Conservation (phyloP, 2,113 vertebrate genomes). For the Thalassarche chlororhynchos region DNA sequence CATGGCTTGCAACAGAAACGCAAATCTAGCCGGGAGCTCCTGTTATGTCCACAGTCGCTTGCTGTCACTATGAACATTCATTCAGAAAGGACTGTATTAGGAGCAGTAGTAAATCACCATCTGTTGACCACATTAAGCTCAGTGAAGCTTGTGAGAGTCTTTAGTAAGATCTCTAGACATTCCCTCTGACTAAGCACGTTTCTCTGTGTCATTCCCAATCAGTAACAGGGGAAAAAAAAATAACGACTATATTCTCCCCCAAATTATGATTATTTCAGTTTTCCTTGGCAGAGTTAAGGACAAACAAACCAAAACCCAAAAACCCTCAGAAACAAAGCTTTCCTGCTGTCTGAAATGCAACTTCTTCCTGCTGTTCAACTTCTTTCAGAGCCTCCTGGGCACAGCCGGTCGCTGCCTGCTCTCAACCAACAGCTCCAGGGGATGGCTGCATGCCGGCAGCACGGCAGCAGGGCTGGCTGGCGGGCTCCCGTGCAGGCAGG, state of each 20-base stretch:
- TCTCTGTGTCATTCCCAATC: neutral
- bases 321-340: neutral
- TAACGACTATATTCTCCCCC: neutral
- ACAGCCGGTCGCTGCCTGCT: neutral
- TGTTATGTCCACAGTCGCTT: neutral
- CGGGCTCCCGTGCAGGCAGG: neutral
- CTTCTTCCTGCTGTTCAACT: neutral
- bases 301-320: neutral
- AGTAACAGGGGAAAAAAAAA: neutral
- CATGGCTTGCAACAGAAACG: neutral
- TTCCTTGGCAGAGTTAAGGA: neutral
- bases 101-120: neutral
- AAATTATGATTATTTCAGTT: neutral
- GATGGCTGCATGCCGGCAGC: accelerated
- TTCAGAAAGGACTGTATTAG: neutral
- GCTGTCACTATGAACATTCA: neutral
- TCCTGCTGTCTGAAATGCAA: neutral
- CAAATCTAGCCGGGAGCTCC: neutral
- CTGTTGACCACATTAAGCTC: neutral
- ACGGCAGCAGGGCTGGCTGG: too few relatives aligned
- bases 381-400: neutral
- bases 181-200: neutral
- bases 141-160: neutral
- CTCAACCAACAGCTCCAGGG: neutral
- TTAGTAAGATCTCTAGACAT: neutral